A percentile compares a stretch with the other conserved stretches of the same genome.
phyloP scores from a whole-genome alignment of 2,888 invertebrate genomes.

The Epistrophe eligans region DNA sequence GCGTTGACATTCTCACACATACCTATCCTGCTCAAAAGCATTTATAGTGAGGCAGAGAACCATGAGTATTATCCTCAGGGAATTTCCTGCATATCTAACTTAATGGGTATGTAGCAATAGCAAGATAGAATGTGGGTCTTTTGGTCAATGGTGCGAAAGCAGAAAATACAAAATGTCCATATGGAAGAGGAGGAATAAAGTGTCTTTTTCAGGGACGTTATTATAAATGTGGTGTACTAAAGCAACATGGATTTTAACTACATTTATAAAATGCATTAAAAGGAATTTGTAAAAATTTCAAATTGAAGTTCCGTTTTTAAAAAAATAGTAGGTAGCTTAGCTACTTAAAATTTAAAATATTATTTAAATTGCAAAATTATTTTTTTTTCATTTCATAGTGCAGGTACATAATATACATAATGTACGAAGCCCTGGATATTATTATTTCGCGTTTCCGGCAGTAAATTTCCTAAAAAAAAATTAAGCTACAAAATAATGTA shows the following conservation, averaged over 20 bases:
- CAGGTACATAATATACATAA: too few relatives aligned
- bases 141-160: slow-evolving; percentile 47
- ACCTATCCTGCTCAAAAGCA: not conserved
- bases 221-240: not conserved
- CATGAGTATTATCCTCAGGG: slow-evolving; percentile 11
- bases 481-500: too few relatives aligned
- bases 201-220: slow-evolving; percentile 15
- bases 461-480: too few relatives aligned
- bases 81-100: slow-evolving; percentile 23
- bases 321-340: too few relatives aligned
- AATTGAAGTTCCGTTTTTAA: too few relatives aligned
- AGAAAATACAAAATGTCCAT: not conserved
- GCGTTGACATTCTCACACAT: slow-evolving; percentile 34
- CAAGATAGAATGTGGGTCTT: slow-evolving; percentile 37
- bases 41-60: not conserved
- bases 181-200: slow-evolving; percentile 6
- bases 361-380: too few relatives aligned
- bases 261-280: slow-evolving; percentile 5
- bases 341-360: too few relatives aligned
- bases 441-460: too few relatives aligned
- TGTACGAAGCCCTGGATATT: too few relatives aligned
- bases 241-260: not conserved
- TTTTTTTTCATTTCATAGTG: too few relatives aligned
- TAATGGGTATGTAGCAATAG: slow-evolving; percentile 2
- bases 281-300: too few relatives aligned